These are phyloP conservation scores for Vulpes lagopus DNA, from an alignment of 2,113 vertebrate species.

Conservation along the genomic window DNA sequence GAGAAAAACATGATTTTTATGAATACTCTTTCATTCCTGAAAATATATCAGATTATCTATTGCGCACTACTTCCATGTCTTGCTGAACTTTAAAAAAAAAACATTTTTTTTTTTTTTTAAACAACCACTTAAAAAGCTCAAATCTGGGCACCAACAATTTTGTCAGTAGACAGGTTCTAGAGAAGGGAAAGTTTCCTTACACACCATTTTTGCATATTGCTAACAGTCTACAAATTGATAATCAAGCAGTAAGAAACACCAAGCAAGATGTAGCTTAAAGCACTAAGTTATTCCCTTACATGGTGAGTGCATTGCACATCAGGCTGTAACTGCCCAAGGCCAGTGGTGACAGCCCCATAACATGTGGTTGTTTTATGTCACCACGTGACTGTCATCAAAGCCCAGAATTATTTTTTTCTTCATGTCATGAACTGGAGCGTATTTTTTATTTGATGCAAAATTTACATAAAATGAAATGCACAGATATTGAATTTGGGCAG, in stretches of 20 bases:
- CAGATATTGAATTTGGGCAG: not conserved
- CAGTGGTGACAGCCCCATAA: not conserved
- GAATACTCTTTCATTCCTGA: not conserved
- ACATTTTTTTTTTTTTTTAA: not conserved
- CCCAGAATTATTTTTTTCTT: not conserved
- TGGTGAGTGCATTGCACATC: not conserved
- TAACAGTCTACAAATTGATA: conserved; percentile 64
- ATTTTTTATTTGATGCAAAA: not conserved
- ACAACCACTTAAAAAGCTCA: not conserved
- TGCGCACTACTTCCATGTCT: not conserved
- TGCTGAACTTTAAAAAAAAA: not conserved
- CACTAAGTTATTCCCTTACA: conserved; percentile 31
- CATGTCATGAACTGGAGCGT: not conserved
- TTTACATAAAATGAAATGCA: conserved; percentile 15
- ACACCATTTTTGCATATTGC: not conserved
- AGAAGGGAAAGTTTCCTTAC: conserved; percentile 41
- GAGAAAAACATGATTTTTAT: not conserved
- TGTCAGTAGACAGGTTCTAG: not conserved
- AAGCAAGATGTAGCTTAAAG: not conserved
- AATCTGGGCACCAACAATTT: not conserved
- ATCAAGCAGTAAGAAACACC: conserved; percentile 42
- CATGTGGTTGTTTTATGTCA: not conserved
- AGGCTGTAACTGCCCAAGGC: conserved; percentile 61
- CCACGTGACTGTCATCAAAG: not conserved
- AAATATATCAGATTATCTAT: not conserved